Evolutionary conservation across 2,113 vertebrate genomes (phyloP).

Genomic region (Sander vitreus): DNA sequence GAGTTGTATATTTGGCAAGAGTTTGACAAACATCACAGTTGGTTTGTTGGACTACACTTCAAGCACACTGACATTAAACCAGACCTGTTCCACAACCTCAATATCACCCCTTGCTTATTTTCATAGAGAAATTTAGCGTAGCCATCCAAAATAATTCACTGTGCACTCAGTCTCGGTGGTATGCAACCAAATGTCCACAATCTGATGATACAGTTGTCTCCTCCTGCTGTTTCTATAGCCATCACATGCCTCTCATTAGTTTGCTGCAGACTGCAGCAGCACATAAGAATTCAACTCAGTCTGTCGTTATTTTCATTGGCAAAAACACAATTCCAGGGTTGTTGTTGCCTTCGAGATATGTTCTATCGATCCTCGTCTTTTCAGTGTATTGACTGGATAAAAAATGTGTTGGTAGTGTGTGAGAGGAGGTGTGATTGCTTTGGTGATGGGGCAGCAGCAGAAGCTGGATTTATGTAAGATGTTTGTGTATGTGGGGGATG

Average conservation of each 20-base stretch:
- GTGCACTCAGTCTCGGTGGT: neutral
- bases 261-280: conserved; percentile 28
- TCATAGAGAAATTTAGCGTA: conserved; percentile 16
- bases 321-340: neutral
- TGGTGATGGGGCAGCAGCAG: conserved; percentile 47
- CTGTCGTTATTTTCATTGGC: conserved; percentile 17
- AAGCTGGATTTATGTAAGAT: conserved; percentile 7
- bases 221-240: conserved; percentile 44
- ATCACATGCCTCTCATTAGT: conserved; percentile 50
- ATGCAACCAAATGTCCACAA: conserved; percentile 35
- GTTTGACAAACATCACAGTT: conserved; percentile 30
- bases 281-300: conserved; percentile 30
- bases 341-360: conserved; percentile 35
- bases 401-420: neutral
- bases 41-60: conserved; percentile 31
- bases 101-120: conserved; percentile 21
- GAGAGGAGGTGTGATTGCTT: conserved; percentile 49
- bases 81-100: conserved; percentile 38
- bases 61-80: conserved; percentile 24
- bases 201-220: conserved; percentile 59
- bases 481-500: conserved; percentile 2
- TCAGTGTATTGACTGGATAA: conserved; percentile 15
- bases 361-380: conserved; percentile 43
- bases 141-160: conserved; percentile 42
- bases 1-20: conserved; percentile 11